Percentiles rank a stretch among this genome's conserved stretches.
Conservation (phyloP, 2,797 vertebrate species). For the Propithecus deckenii region DNA sequence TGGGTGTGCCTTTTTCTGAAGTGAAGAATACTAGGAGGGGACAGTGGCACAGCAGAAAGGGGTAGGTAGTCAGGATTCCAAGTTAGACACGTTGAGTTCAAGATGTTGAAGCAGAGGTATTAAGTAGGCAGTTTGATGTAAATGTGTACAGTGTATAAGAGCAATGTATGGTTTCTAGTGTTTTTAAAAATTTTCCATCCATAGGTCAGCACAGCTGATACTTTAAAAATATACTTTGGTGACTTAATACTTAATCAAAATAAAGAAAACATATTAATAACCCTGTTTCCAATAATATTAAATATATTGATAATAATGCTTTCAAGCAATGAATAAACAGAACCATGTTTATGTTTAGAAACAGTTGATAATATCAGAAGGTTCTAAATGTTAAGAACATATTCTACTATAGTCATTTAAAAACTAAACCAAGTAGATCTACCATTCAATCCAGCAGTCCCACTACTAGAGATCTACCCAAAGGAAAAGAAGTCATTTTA, state of each 20-base stretch:
- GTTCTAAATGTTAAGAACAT: constrained; percentile 8
- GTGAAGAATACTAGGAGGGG: not conserved
- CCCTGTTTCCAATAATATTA: not conserved
- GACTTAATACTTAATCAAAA: not conserved
- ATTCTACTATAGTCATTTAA: not conserved
- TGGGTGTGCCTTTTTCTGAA: not conserved
- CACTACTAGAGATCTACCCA: too few relatives aligned
- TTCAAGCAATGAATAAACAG: not conserved
- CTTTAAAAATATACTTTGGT: not conserved
- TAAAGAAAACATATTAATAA: constrained; percentile 2
- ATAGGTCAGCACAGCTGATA: not conserved
- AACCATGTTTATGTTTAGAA: not conserved
- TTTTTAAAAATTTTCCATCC: not conserved
- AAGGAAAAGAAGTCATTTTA: too few relatives aligned
- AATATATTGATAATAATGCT: not conserved
- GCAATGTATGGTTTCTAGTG: not conserved
- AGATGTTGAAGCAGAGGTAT: not conserved
- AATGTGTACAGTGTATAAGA: not conserved
- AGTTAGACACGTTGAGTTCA: not conserved
- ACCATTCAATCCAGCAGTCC: too few relatives aligned
- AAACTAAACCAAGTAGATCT: not conserved
- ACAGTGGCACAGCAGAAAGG: not conserved
- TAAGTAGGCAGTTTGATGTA: not conserved
- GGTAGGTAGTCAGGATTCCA: not conserved
- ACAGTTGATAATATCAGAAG: not conserved